These are phyloP conservation scores for Drosophila rellima DNA, from an alignment of 2,888 invertebrate species.

Conservation along the genomic window DNA sequence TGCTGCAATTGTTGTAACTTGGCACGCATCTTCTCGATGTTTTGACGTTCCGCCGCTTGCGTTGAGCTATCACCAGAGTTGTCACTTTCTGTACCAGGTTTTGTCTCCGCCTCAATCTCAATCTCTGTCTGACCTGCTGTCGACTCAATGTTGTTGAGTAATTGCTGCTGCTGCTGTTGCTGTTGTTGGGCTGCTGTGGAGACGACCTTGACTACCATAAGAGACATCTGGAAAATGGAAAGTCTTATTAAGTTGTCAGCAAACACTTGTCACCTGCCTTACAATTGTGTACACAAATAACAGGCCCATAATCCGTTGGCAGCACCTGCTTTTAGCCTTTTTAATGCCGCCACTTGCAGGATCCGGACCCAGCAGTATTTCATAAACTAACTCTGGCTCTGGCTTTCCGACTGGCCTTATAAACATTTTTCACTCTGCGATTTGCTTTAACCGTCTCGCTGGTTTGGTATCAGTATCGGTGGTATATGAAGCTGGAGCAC, in stretches of 20 bases:
- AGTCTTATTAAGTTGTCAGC: slow-evolving; percentile 22
- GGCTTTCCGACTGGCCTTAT: slow-evolving; percentile 49
- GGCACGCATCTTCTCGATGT: slow-evolving; percentile 82
- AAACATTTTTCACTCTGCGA: slow-evolving; percentile 64
- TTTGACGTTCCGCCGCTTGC: slow-evolving; percentile 53
- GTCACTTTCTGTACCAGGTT: slow-evolving; percentile 55
- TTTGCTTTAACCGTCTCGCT: slow-evolving; percentile 47
- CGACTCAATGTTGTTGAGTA: slow-evolving; percentile 53
- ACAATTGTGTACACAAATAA: slow-evolving; percentile 80
- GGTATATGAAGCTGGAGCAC: slow-evolving; percentile 55
- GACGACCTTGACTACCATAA: slow-evolving; percentile 84
- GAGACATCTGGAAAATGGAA: slow-evolving; percentile 79
- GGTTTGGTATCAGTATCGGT: slow-evolving; percentile 53
- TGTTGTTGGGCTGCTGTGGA: slow-evolving; percentile 80
- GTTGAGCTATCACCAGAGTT: slow-evolving; percentile 49
- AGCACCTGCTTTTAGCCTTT: slow-evolving; percentile 40
- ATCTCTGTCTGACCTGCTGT: slow-evolving; percentile 30
- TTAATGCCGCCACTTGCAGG: slow-evolving; percentile 47
- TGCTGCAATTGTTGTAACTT: slow-evolving; percentile 79
- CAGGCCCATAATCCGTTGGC: slow-evolving; percentile 78
- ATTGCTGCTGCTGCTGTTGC: slow-evolving; percentile 62
- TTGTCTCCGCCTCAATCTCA: slow-evolving; percentile 22
- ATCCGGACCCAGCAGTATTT: slow-evolving; percentile 53
- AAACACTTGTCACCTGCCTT: slow-evolving; percentile 49
- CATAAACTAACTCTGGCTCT: slow-evolving; percentile 49